Evolutionary conservation across 1,140 invertebrate species (phyloP).

Genomic region (Musca domestica): DNA sequence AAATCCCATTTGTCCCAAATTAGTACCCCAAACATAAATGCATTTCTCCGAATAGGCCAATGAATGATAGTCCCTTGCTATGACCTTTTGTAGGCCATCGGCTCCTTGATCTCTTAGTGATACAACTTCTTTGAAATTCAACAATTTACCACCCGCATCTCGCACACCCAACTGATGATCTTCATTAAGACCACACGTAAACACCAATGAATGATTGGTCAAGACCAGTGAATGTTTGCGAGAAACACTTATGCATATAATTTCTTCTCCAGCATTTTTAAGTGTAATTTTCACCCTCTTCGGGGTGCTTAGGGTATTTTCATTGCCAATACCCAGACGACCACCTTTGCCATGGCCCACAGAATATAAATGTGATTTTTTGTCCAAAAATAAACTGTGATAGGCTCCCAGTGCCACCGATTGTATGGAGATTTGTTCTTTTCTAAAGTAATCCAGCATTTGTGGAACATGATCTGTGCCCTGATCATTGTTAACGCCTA

Average conservation of each 20-base stretch:
- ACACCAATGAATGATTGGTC: slow-evolving; percentile 58
- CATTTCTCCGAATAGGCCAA: slow-evolving; percentile 60
- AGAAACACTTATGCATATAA: slow-evolving; percentile 52
- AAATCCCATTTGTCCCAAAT: slow-evolving; percentile 69
- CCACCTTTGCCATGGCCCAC: slow-evolving; percentile 74
- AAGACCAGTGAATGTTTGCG: slow-evolving; percentile 67
- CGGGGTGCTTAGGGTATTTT: slow-evolving; percentile 61
- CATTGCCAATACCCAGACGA: slow-evolving; percentile 57
- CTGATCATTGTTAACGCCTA: slow-evolving; percentile 57
- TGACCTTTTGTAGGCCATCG: slow-evolving; percentile 34
- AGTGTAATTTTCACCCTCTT: slow-evolving; percentile 56
- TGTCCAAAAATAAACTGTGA: slow-evolving; percentile 66
- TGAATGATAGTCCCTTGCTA: slow-evolving; percentile 63
- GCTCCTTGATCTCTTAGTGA: slow-evolving; percentile 39
- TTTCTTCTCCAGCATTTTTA: slow-evolving; percentile 49
- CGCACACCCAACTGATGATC: slow-evolving; percentile 64
- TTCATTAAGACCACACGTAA: slow-evolving; percentile 66
- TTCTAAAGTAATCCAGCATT: slow-evolving; percentile 48
- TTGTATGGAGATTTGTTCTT: slow-evolving; percentile 47
- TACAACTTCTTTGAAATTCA: slow-evolving; percentile 57
- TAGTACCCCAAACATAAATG: slow-evolving; percentile 65
- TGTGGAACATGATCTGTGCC: slow-evolving; percentile 37
- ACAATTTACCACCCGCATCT: slow-evolving; percentile 56
- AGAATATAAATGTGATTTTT: slow-evolving; percentile 60
- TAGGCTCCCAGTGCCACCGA: slow-evolving; percentile 63